phyloP scores from a whole-genome alignment of 2,113 vertebrate genomes.

The Gymnarchus niloticus region DNA sequence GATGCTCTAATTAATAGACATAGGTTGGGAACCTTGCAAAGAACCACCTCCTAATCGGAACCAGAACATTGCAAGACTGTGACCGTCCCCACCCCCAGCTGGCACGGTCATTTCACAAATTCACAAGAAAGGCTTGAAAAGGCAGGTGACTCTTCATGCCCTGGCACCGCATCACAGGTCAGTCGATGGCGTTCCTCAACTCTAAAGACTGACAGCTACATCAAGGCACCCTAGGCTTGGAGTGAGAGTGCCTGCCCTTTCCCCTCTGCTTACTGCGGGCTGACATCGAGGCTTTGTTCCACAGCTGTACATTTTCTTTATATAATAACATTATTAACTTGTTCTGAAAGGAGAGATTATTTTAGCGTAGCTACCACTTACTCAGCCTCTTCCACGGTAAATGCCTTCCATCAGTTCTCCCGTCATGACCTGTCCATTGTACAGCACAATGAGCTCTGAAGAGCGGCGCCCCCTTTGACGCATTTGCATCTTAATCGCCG shows the following conservation, averaged over 20 bases:
- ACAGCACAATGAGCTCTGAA: slow-evolving; percentile 48
- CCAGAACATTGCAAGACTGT: neutral
- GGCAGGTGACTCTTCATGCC: neutral
- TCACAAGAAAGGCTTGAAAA: neutral
- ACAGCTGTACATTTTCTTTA: slow-evolving; percentile 24
- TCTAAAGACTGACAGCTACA: neutral
- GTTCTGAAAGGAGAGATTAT: slow-evolving; percentile 26
- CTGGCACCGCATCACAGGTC: neutral
- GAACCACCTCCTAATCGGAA: neutral
- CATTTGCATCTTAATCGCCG: slow-evolving; percentile 58
- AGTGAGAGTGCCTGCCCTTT: neutral
- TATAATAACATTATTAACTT: slow-evolving; percentile 37
- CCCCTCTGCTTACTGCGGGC: neutral
- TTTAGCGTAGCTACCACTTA: slow-evolving; percentile 31
- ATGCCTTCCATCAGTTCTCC: slow-evolving; percentile 34
- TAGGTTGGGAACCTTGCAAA: neutral
- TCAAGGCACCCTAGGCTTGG: neutral
- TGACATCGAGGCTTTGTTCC: slow-evolving; percentile 10
- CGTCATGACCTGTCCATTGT: slow-evolving; percentile 54
- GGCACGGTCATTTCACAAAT: neutral
- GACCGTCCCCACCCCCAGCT: neutral
- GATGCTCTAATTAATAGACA: neutral
- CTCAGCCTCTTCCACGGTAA: slow-evolving; percentile 41
- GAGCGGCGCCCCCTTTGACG: slow-evolving; percentile 34
- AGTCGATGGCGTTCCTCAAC: neutral